Evolutionary conservation across 92 coral and sea anemone genomes (phyloP).

Genomic region (Parazoanthus swiftii): DNA sequence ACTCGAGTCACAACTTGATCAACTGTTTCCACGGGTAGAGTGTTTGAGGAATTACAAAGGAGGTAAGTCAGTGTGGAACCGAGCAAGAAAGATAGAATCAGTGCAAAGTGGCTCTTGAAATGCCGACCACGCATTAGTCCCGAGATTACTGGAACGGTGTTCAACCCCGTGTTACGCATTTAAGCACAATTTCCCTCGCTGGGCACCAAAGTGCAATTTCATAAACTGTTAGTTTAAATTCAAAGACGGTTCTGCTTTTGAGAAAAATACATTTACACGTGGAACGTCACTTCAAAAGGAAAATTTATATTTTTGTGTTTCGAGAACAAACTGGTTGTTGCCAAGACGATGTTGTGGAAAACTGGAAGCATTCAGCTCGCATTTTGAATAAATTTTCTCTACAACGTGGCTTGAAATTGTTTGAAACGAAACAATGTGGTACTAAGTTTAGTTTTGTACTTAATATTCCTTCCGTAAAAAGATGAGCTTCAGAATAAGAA

Average conservation of each 20-base stretch:
- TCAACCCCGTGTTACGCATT: slow-evolving; percentile 4
- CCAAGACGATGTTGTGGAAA: background rate
- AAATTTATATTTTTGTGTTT: background rate
- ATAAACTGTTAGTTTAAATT: background rate
- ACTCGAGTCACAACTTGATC: background rate
- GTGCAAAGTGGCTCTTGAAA: slow-evolving; percentile 23
- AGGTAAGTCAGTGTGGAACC: slow-evolving; percentile 29
- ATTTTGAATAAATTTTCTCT: slow-evolving; percentile 20
- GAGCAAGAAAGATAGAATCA: slow-evolving; percentile 25
- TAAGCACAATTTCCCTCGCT: background rate
- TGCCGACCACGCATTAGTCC: slow-evolving; percentile 28
- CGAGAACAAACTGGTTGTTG: background rate
- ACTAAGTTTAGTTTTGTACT: background rate
- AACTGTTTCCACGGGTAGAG: background rate
- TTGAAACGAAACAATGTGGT: background rate
- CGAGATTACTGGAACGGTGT: slow-evolving; percentile 13
- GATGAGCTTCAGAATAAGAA: background rate
- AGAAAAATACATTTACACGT: background rate
- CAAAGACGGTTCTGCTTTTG: background rate
- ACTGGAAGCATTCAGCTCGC: slow-evolving; percentile 12
- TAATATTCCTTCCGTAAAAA: background rate
- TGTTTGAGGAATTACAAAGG: slow-evolving; percentile 17
- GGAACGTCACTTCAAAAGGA: background rate
- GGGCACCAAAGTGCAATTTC: background rate
- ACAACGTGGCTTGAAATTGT: slow-evolving; percentile 12